Evolutionary conservation across 30 jellyfish, hydroid and myxozoan species (phyloP), one percentile per base, ranked within the genome.

Genomic region (Aurelia coerulea): DNA sequence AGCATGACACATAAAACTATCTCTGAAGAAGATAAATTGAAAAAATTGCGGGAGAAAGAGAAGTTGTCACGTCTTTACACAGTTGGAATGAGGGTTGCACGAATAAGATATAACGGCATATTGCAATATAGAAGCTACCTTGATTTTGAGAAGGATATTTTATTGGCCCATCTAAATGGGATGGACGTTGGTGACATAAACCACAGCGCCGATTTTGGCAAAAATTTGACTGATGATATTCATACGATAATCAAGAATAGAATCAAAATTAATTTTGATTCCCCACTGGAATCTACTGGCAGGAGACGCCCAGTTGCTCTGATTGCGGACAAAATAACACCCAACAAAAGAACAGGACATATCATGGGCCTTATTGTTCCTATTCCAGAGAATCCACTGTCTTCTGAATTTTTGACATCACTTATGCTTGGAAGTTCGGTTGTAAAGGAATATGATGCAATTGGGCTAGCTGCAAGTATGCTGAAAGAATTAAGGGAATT

Each of bases 261-360:
- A 37, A 37, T 37, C 49, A 37, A 37, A 37, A 37, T 37, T 37
- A 37, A 37, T 5, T 37, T 37, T 3, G 49, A 5, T 37, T 37
- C 49, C 49, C 49, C 77, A 59, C 70, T 77, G 52, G 59, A 33
- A 32, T 60, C 68, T 33, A 77, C 78, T 29, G 70, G 70, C 29
- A 65, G 63, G 88, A 65, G 37, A 52, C 13, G 78, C 88, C 88
- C 78, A 12, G 88, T 77, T 58, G 88, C 77, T 23, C 49, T 60
- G 63, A 77, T 77, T 53, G 88, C 78, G 62, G 88, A 77, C 46
- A 46, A 77, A 59, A 77, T 77, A 29, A 34, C 68, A 41, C 88
- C 88, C 34, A 77, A 77, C 73, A 77, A 77, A 62, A 77, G 78
- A 62, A 77, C 78, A 77, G 66, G 88, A 15, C 49, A 37, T 37